Percentiles rank a stretch among this genome's conserved stretches.
These are phyloP conservation scores for Amphimedon queenslandica DNA, from an alignment of 37 sponge, comb jelly and placozoan species.

Conservation along the genomic window DNA sequence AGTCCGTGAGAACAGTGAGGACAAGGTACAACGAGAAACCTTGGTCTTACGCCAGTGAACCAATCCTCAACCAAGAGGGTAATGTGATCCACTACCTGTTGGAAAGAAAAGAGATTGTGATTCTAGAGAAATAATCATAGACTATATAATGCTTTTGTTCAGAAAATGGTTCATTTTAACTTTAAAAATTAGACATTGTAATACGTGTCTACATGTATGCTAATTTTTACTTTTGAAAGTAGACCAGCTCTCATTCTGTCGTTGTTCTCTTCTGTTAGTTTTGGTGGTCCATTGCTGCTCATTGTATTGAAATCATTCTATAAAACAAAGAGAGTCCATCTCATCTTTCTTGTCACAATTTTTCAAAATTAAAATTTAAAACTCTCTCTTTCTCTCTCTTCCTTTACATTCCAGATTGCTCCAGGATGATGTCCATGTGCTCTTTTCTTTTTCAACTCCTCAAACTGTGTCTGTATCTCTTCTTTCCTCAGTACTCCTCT, in stretches of 20 bases:
- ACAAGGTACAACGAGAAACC: slow-evolving; percentile 41
- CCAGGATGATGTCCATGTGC: neutral
- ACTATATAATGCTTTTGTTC: too few relatives aligned
- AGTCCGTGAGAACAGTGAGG: slow-evolving; percentile 27
- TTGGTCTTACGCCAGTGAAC: slow-evolving; percentile 51
- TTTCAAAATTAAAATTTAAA: too few relatives aligned
- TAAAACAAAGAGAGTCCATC: too few relatives aligned
- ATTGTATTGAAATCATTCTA: neutral
- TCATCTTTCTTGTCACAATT: too few relatives aligned
- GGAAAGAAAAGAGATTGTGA: neutral
- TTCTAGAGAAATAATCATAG: too few relatives aligned
- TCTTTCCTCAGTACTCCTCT: neutral
- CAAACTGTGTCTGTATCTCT: neutral
- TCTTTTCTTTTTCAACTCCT: neutral
- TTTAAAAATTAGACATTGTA: too few relatives aligned
- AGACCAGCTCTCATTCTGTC: slow-evolving; percentile 76
- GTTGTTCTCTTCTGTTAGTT: slow-evolving; percentile 37
- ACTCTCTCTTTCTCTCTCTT: too few relatives aligned
- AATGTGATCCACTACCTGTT: slow-evolving; percentile 38
- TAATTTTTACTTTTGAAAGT: slow-evolving; percentile 50
- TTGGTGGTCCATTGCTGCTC: neutral
- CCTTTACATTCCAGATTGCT: neutral
- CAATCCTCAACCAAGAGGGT: slow-evolving; percentile 64
- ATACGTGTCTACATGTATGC: too few relatives aligned
- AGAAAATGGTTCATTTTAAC: too few relatives aligned